Base-by-base conservation (phyloP, 2,888 invertebrate genomes). In the Agrotis segetum region DNA sequence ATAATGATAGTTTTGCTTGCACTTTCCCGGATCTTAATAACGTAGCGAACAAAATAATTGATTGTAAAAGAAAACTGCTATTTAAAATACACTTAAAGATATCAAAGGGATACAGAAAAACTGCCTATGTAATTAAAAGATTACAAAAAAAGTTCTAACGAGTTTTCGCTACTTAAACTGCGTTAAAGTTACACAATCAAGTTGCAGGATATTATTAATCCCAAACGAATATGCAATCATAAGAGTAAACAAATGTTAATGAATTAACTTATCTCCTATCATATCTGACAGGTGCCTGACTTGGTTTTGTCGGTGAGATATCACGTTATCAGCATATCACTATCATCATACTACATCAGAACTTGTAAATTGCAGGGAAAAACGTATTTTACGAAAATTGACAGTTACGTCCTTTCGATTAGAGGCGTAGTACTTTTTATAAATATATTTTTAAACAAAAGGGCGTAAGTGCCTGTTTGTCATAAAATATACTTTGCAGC, bases 211-310 rank as follows among this genome's bases (percentile, higher is more conserved):
- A 61, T 53, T 55, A 71, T 50, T 62, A 29, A 78, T 52, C 62
- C 47, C 53, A 58, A 71, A 62, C 59, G 5, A 67, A 67, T n/a
- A n/a, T 70, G 50, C 74, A 71, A 56, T 77, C 56, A 64, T 58
- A 64, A 52, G n/a, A 71, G 61, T 67, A 74, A 74, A 74, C 70
- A 77, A 19, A 11, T 49, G 34, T 61, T 81, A 81, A 81, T 81
- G 81, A 81, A 80, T 80, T 74, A 67, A 67, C 34, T n/a, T 59
- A 64, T 59, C 24, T 58, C 14, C 17, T 65, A 77, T 82, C 82
- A 75, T 65, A 83, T 83, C 78, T 64, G 68, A 52, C 74, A 70
- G 74, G 72, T 82, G 52, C 71, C 72, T 17, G 50, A 67, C 79
- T 59, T 49, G 64, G 58, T 68, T 74, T 74, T 67, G 74, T 66